Percentiles rank a stretch among this genome's conserved stretches.
phyloP scores from a whole-genome alignment of 2,113 vertebrate genomes.

The Poicephalus gulielmi region DNA sequence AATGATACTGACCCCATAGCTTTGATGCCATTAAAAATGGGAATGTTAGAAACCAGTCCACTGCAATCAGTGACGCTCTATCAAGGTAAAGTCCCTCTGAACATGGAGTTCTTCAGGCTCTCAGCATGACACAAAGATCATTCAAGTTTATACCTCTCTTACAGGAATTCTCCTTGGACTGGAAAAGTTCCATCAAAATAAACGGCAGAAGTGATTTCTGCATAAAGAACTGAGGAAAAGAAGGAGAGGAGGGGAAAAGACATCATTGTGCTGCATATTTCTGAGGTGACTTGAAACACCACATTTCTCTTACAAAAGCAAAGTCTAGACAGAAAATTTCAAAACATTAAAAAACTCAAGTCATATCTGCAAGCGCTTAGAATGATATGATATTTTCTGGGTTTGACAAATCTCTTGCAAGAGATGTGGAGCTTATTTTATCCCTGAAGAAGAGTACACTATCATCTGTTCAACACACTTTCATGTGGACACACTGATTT shows the following conservation, averaged over 20 bases:
- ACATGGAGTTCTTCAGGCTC: background rate
- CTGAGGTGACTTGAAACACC: background rate
- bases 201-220: background rate
- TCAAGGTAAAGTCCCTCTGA: background rate
- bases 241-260: background rate
- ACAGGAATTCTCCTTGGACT: background rate
- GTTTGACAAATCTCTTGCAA: background rate
- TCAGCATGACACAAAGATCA: background rate
- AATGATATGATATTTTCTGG: background rate
- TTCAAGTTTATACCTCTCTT: background rate
- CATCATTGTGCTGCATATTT: background rate
- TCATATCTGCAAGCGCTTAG: background rate
- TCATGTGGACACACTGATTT: background rate
- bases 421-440: background rate
- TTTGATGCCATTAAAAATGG: background rate
- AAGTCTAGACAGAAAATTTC: background rate
- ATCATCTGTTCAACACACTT: background rate
- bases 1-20: background rate
- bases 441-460: background rate
- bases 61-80: background rate
- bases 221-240: background rate
- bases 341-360: background rate
- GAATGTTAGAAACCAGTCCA: background rate
- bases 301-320: background rate
- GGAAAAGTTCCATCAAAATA: background rate